phyloP scores from a whole-genome alignment of 2,888 invertebrate genomes.

The Hydraecia micacea region DNA sequence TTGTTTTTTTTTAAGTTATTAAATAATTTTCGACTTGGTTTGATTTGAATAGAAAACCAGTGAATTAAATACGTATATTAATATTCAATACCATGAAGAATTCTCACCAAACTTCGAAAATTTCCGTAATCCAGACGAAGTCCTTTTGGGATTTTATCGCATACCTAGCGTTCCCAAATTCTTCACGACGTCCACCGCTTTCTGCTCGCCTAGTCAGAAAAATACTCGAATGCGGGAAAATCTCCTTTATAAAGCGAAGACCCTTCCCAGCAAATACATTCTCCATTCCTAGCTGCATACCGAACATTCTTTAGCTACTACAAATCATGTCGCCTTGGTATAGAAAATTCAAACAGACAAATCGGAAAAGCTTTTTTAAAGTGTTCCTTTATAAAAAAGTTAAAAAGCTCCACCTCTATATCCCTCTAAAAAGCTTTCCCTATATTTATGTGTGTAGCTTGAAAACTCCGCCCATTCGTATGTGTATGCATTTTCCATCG shows the following conservation, averaged over 20 bases:
- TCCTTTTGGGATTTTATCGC: conserved; percentile 36
- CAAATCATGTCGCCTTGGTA: conserved; percentile 79
- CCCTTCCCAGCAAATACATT: conserved; percentile 60
- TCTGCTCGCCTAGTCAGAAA: conserved; percentile 83
- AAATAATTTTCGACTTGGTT: background rate
- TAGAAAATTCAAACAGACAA: conserved; percentile 88
- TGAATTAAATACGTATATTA: background rate
- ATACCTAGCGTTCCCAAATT: conserved; percentile 75
- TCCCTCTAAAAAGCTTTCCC: conserved; percentile 37
- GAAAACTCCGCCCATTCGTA: conserved; percentile 69
- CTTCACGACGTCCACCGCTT: conserved; percentile 67
- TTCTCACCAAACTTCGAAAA: background rate
- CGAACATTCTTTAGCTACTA: conserved; percentile 78
- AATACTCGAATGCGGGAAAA: conserved; percentile 90
- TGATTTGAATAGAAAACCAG: background rate
- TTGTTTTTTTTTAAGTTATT: background rate
- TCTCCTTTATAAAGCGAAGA: conserved; percentile 83
- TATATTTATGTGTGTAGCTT: conserved; percentile 56
- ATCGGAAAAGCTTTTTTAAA: conserved; percentile 88
- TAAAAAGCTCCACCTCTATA: conserved; percentile 75
- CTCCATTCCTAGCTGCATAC: conserved; percentile 73
- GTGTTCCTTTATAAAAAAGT: conserved; percentile 75
- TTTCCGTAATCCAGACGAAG: conserved; percentile 11
- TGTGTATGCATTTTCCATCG: conserved; percentile 21
- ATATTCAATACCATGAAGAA: background rate